phyloP scores from a whole-genome alignment of 2,113 vertebrate genomes.

The Rhipidura dahli region DNA sequence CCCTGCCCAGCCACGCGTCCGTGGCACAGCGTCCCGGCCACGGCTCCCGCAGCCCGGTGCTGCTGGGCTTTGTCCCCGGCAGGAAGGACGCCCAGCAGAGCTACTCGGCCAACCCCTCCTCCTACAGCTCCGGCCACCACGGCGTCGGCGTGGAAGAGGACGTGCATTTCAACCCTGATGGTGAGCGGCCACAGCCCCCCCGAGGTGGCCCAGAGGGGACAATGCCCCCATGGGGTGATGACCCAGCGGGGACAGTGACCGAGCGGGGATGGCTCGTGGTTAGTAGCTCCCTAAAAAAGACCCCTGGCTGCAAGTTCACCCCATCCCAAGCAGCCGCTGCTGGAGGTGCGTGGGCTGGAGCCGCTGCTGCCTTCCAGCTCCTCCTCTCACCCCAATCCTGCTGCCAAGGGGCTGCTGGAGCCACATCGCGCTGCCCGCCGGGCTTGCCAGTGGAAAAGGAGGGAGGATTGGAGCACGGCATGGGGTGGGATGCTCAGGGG shows the following conservation, averaged over 20 bases:
- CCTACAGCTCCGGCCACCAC: conserved; percentile 58
- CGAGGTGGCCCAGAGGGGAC: rapidly evolving
- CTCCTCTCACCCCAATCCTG: not conserved
- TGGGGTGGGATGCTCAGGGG: not conserved
- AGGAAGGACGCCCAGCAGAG: not conserved
- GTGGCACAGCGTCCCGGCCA: not conserved
- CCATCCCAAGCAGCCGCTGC: not conserved
- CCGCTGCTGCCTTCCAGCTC: not conserved
- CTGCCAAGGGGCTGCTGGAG: not conserved
- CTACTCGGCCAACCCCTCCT: not conserved
- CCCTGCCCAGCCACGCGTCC: not conserved
- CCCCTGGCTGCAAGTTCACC: not conserved
- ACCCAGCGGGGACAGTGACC: not conserved
- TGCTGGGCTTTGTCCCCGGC: not conserved
- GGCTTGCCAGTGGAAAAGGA: not conserved
- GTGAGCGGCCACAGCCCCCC: conserved; percentile 65
- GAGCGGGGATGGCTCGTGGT: rapidly evolving
- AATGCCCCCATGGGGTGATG: rapidly evolving
- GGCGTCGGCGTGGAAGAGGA: conserved; percentile 82
- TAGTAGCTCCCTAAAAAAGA: not conserved
- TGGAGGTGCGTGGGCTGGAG: not conserved
- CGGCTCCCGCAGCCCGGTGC: rapidly evolving
- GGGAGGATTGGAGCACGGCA: not conserved
- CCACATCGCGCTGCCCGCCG: rapidly evolving
- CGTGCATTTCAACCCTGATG: conserved; percentile 76